Evolutionary conservation across 1,140 invertebrate species (phyloP).

Genomic region (Latrodectus geometricus): DNA sequence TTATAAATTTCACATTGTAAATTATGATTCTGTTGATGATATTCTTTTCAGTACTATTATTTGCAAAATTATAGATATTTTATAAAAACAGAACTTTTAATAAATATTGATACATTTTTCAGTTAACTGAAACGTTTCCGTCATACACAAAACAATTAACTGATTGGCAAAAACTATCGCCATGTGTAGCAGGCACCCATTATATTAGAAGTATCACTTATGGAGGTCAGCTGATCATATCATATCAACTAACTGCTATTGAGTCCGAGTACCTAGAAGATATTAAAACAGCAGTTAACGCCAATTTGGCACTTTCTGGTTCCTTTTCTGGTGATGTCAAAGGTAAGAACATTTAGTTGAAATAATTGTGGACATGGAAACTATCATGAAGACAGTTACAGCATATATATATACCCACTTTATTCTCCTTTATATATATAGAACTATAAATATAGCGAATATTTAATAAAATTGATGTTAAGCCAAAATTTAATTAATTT

Average conservation of each 20-base stretch:
- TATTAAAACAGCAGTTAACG: constrained; percentile 23
- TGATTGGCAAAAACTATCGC: background rate
- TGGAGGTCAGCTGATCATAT: constrained; percentile 17
- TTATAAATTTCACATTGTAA: too few species aligned
- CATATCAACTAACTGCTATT: background rate
- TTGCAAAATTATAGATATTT: too few species aligned
- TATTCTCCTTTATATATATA: too few species aligned
- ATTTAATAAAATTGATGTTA: too few species aligned
- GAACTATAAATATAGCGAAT: too few species aligned
- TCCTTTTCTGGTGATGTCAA: background rate
- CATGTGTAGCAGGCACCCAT: constrained; percentile 7
- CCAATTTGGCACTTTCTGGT: constrained; percentile 1
- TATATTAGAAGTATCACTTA: constrained; percentile 39
- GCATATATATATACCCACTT: too few species aligned
- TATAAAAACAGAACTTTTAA: too few species aligned
- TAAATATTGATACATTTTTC: background rate
- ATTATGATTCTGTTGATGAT: too few species aligned
- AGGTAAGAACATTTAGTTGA: background rate
- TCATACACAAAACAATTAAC: background rate
- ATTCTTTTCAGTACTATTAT: too few species aligned
- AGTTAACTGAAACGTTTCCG: constrained; percentile 24
- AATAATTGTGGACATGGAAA: too few species aligned
- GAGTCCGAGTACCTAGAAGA: background rate
- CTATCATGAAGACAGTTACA: too few species aligned
- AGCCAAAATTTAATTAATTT: too few species aligned